A percentile compares a stretch with the other conserved stretches of the same genome.
phyloP scores from a whole-genome alignment of 2,888 invertebrate genomes.

The Agrotis puta region DNA sequence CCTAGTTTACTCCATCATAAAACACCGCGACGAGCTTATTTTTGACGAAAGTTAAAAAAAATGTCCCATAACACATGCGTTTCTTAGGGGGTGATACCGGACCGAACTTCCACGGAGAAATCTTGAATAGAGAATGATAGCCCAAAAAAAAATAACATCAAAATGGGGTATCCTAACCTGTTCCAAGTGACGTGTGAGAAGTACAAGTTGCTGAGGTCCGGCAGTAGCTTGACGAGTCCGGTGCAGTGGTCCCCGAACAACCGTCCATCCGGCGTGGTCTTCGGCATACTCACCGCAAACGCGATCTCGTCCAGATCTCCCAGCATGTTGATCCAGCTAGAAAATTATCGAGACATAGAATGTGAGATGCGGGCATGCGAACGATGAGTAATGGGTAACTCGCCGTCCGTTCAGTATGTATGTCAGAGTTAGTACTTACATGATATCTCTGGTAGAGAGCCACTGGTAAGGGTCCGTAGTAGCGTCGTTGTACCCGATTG shows the following conservation, averaged over 20 bases:
- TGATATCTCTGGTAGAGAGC: slow-evolving; percentile 81
- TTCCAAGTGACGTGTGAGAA: slow-evolving; percentile 93
- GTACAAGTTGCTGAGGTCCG: slow-evolving; percentile 91
- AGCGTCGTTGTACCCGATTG: slow-evolving; percentile 90
- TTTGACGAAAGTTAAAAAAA: no score
- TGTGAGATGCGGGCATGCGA: no score
- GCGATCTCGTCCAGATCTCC: slow-evolving; percentile 93
- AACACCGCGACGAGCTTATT: no score
- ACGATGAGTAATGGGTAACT: no score
- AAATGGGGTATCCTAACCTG: slow-evolving; percentile 73
- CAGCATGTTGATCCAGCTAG: slow-evolving; percentile 91
- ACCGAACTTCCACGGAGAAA: no score
- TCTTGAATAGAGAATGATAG: no score
- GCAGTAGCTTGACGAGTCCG: slow-evolving; percentile 92
- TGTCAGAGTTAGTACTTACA: slow-evolving; percentile 72
- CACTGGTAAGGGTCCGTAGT: slow-evolving; percentile 76
- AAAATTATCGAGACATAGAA: no score
- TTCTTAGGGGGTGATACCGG: no score
- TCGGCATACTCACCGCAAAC: slow-evolving; percentile 78
- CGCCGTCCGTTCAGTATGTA: no score
- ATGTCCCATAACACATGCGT: no score
- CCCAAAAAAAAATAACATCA: neutral
- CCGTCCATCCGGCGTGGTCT: slow-evolving; percentile 68
- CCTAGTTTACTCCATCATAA: no score
- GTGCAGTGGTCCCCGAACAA: slow-evolving; percentile 92